A percentile compares a stretch with the other conserved stretches of the same genome.
These are phyloP conservation scores for Lasioglossum pauxillum DNA, from an alignment of 2,888 invertebrate species.

Conservation along the genomic window DNA sequence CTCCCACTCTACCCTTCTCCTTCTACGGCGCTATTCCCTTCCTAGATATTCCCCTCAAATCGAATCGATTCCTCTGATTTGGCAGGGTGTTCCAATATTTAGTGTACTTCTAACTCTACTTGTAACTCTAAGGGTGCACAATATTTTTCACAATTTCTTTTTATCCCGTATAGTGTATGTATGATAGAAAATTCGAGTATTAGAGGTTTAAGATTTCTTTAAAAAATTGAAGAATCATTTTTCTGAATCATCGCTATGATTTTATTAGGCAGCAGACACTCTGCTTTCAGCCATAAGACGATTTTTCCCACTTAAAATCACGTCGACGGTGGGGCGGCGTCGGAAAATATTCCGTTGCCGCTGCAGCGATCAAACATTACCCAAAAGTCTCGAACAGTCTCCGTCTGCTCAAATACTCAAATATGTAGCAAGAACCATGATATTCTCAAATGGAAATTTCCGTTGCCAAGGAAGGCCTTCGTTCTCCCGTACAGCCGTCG, in stretches of 20 bases:
- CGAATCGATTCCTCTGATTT: no score
- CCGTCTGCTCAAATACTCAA: constrained; percentile 60
- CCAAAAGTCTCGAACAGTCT: constrained; percentile 51
- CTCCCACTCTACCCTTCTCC: no score
- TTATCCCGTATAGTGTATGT: not conserved
- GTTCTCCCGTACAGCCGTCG: not conserved
- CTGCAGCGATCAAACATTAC: constrained; percentile 52
- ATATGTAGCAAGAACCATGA: constrained; percentile 59
- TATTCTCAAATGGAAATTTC: constrained; percentile 58
- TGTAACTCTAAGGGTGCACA: not conserved
- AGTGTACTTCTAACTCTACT: no score
- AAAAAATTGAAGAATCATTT: not conserved
- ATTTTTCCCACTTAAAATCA: constrained; percentile 1
- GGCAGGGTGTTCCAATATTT: no score
- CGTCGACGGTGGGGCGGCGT: not conserved
- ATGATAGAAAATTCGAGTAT: not conserved
- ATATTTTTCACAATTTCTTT: not conserved
- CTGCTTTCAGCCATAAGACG: not conserved
- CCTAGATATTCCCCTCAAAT: no score
- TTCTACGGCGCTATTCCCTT: no score
- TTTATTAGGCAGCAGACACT: constrained; percentile 13
- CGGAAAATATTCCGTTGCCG: constrained; percentile 48
- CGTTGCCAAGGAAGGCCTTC: constrained; percentile 20
- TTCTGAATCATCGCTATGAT: not conserved
- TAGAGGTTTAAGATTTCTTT: not conserved